These are phyloP conservation scores for Trichomalopsis sarcophagae DNA, from an alignment of 1,140 invertebrate genomes.

Conservation along the genomic window DNA sequence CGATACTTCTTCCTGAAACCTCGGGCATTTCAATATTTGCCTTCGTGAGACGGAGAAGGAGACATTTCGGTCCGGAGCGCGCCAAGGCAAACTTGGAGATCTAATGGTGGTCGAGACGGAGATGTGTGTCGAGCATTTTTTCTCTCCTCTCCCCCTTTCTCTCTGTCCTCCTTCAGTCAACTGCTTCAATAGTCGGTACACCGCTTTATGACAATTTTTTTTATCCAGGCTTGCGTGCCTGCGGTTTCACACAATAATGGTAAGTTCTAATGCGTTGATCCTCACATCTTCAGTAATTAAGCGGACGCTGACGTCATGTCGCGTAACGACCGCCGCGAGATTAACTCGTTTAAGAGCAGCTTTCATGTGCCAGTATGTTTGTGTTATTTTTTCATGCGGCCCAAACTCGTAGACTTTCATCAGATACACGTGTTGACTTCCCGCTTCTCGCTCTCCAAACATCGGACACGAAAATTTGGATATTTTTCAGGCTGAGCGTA, in stretches of 20 bases:
- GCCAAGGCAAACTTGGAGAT: conserved; percentile 43
- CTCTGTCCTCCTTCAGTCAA: not conserved
- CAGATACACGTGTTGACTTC: not conserved
- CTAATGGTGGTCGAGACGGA: not conserved
- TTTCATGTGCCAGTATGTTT: not conserved
- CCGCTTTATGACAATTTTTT: not conserved
- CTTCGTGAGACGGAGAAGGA: not conserved
- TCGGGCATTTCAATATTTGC: conserved; percentile 56
- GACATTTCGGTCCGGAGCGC: not conserved
- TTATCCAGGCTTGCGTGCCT: not conserved
- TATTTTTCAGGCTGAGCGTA: conserved; percentile 7
- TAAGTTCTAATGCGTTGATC: conserved; percentile 23
- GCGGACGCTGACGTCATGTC: conserved; percentile 32
- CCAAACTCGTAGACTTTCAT: not conserved
- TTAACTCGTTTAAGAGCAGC: not conserved
- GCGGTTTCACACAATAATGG: not conserved
- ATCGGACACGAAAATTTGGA: conserved; percentile 7
- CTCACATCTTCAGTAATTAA: conserved; percentile 38
- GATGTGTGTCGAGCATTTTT: not conserved
- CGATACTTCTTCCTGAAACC: conserved; percentile 12
- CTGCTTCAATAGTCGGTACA: not conserved
- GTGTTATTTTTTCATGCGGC: not conserved
- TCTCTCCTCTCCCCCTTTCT: not conserved
- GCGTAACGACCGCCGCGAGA: conserved; percentile 28
- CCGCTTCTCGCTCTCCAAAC: not conserved